Evolutionary conservation across 2,888 invertebrate species (phyloP).

Genomic region (Acleris laterana): DNA sequence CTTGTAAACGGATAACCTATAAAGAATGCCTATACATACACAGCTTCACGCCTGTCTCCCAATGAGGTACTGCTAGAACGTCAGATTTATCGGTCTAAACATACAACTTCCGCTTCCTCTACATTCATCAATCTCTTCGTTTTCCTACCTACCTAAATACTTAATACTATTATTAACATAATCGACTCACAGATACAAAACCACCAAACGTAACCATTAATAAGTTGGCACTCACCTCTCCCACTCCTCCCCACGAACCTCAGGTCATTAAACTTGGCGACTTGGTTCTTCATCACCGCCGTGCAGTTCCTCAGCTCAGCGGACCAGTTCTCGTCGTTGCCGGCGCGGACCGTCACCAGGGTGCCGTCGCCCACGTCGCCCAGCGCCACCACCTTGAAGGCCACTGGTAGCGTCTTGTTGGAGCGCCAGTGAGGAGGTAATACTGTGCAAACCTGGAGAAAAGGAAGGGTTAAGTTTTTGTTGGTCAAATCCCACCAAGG

Average conservation of each 20-base stretch:
- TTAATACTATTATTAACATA: no score
- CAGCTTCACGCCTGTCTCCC: no score
- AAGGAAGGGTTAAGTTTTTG: conserved; percentile 9
- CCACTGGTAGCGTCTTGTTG: conserved; percentile 97
- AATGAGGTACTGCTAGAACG: no score
- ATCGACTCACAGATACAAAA: no score
- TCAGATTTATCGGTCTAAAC: no score
- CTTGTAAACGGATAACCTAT: no score
- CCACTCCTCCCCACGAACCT: conserved; percentile 98
- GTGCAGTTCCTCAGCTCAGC: conserved; percentile 96
- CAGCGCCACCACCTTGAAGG: conserved; percentile 96
- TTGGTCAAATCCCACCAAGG: no score
- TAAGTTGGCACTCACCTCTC: conserved; percentile 88
- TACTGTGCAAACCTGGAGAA: conserved; percentile 89
- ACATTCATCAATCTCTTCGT: no score
- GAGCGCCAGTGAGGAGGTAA: conserved; percentile 98
- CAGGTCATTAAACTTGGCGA: conserved; percentile 98
- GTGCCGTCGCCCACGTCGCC: conserved; percentile 98
- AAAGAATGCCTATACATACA: no score
- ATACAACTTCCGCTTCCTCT: no score
- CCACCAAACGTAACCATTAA: no score
- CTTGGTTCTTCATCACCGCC: conserved; percentile 98
- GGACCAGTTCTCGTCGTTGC: conserved; percentile 98
- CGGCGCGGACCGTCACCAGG: conserved; percentile 95
- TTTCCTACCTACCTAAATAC: no score